Percentiles rank a stretch among this genome's conserved stretches.
phyloP scores from a whole-genome alignment of 2,797 vertebrate species.

The Melopsittacus undulatus region DNA sequence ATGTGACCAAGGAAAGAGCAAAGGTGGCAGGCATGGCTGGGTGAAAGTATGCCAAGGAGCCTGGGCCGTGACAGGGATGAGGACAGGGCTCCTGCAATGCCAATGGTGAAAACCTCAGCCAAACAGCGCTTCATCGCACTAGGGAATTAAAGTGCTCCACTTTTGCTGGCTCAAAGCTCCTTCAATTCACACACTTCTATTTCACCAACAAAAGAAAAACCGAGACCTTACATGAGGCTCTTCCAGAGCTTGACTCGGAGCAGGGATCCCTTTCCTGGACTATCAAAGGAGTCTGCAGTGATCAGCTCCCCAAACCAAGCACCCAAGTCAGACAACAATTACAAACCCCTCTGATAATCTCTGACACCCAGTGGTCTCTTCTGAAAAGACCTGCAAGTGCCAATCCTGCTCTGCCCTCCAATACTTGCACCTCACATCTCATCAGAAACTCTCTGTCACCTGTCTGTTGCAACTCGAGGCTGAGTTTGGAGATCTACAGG shows the following conservation, averaged over 20 bases:
- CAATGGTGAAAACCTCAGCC: not conserved
- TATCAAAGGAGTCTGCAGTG: not conserved
- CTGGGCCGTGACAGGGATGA: not conserved
- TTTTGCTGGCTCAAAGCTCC: not conserved
- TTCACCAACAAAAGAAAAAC: not conserved
- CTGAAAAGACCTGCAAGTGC: not conserved
- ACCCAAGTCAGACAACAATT: fast-evolving
- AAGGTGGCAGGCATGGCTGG: fast-evolving
- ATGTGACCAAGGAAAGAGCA: not conserved
- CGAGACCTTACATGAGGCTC: not conserved
- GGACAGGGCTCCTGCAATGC: not conserved
- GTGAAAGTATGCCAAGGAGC: not conserved
- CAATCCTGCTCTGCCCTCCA: not conserved
- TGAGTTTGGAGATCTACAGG: not conserved
- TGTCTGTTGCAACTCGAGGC: not conserved
- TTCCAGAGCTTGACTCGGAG: not conserved
- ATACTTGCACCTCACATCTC: fast-evolving
- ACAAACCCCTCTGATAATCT: not conserved
- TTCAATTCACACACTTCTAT: not conserved
- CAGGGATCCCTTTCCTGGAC: not conserved
- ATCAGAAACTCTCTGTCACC: not conserved
- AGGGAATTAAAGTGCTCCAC: not conserved
- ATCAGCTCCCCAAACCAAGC: fast-evolving
- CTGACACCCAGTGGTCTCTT: not conserved
- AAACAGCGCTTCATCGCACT: not conserved